Conservation (phyloP, 2,113 vertebrate genomes). For the Perca flavescens region DNA sequence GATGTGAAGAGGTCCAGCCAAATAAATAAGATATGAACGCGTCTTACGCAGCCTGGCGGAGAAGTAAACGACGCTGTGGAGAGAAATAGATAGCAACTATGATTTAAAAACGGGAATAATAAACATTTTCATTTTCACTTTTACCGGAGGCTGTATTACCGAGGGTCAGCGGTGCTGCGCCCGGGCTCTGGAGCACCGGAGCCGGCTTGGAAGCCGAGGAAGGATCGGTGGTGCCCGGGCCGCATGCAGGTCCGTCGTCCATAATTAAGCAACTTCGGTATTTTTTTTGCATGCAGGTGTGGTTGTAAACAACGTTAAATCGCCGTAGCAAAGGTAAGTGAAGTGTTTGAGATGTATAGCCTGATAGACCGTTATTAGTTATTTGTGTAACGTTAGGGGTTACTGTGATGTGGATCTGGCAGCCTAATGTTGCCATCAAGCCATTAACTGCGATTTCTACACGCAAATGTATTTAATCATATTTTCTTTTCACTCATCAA, state of each 20-base stretch:
- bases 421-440: neutral
- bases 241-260: constrained; percentile 43
- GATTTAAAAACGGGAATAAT: constrained; percentile 1
- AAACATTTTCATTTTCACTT: neutral
- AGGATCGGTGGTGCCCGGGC: constrained; percentile 53
- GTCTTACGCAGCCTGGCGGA: constrained; percentile 30
- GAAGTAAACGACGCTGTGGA: neutral
- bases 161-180: constrained; percentile 29
- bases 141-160: constrained; percentile 23
- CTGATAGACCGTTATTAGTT: neutral
- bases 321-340: constrained; percentile 47
- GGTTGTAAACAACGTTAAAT: neutral
- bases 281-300: neutral
- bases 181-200: constrained; percentile 35
- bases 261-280: constrained; percentile 35
- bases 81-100: neutral
- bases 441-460: neutral
- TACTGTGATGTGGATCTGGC: neutral
- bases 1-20: constrained; percentile 41
- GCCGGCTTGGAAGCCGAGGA: constrained; percentile 48
- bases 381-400: neutral
- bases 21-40: constrained; percentile 78
- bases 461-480: neutral
- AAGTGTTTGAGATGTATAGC: neutral
- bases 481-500: neutral